Evolutionary conservation across 2,797 vertebrate genomes (phyloP).

Genomic region (Huso huso): DNA sequence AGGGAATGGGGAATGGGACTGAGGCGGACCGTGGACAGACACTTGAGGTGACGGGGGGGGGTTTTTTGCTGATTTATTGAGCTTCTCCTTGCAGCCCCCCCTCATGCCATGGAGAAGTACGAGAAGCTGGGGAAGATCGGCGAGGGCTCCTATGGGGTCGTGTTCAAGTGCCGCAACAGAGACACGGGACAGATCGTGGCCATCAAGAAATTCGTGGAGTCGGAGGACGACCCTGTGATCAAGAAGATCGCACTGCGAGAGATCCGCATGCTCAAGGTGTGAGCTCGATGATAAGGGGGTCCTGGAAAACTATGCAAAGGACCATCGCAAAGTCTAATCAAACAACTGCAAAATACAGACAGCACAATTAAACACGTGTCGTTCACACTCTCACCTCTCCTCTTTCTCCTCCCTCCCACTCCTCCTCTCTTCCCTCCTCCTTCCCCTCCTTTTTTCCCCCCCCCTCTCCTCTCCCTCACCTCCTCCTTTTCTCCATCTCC

Average conservation of each 20-base stretch:
- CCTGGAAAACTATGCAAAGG: too few relatives aligned
- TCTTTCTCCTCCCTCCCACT: not conserved
- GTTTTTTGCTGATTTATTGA: not conserved
- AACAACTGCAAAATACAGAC: too few relatives aligned
- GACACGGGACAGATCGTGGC: constrained; percentile 75
- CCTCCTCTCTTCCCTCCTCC: too few relatives aligned
- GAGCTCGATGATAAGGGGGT: not conserved
- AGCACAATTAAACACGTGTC: too few relatives aligned
- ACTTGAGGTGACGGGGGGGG: not conserved
- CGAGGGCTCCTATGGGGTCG: constrained; percentile 78
- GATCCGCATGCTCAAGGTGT: constrained; percentile 79
- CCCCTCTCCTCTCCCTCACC: too few relatives aligned
- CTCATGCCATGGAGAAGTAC: constrained; percentile 74
- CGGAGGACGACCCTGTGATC: constrained; percentile 77
- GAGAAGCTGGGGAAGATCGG: constrained; percentile 82
- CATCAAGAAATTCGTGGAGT: constrained; percentile 84
- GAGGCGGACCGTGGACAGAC: not conserved
- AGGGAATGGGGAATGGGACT: not conserved
- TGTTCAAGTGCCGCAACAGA: constrained; percentile 80
- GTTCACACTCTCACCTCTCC: not conserved
- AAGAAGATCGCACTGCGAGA: constrained; percentile 82
- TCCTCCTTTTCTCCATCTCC: too few relatives aligned
- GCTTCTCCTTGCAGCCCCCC: not conserved
- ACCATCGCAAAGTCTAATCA: too few relatives aligned
- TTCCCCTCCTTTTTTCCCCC: too few relatives aligned